phyloP scores from a whole-genome alignment of 2,113 vertebrate genomes.

The Periophthalmus modestus region DNA sequence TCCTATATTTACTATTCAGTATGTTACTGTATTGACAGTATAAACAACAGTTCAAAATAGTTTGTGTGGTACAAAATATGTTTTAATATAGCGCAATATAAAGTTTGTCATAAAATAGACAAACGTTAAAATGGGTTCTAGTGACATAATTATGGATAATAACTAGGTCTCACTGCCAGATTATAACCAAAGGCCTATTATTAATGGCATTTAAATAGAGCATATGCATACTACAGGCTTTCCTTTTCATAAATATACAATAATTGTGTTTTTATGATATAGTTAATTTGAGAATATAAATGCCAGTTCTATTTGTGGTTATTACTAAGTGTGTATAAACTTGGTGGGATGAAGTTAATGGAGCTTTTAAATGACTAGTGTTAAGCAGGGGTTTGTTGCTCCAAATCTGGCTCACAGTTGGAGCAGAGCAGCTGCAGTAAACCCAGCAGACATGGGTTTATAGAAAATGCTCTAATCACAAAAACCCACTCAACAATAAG shows the following conservation, averaged over 20 bases:
- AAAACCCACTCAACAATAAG: constrained; percentile 9
- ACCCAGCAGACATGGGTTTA: constrained; percentile 33
- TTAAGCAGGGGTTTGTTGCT: constrained; percentile 16
- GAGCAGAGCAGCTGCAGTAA: constrained; percentile 31
- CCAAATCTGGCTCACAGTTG: constrained; percentile 24
- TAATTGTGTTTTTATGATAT: background rate
- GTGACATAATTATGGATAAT: background rate
- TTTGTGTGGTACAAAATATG: background rate
- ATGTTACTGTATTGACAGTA: background rate
- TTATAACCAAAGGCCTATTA: background rate
- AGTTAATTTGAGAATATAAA: background rate
- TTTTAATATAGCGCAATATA: background rate
- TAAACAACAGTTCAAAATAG: background rate
- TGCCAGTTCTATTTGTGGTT: constrained; percentile 4
- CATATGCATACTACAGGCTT: background rate
- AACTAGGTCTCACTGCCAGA: background rate
- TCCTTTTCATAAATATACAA: background rate
- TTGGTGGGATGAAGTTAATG: background rate
- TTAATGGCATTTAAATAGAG: background rate
- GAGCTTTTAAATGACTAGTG: constrained; percentile 19
- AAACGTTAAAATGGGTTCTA: background rate
- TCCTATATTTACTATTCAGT: background rate
- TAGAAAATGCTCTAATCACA: background rate
- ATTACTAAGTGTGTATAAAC: constrained; percentile 15
- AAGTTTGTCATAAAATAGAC: background rate